phyloP scores from a whole-genome alignment of 2,888 invertebrate species.

The Desoria tigrina region DNA sequence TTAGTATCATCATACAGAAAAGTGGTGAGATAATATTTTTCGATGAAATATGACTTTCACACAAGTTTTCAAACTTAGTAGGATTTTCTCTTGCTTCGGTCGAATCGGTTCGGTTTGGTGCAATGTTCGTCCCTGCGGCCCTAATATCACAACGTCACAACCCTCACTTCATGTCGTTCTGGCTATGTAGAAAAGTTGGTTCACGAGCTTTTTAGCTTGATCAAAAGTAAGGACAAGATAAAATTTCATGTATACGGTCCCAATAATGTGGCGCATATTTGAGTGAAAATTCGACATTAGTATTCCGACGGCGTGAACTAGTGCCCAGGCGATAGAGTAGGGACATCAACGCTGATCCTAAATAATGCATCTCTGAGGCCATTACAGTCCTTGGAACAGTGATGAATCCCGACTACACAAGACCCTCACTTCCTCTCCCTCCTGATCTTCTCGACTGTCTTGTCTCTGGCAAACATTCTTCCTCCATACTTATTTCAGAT shows the following conservation, averaged over 20 bases:
- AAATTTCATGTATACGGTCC: conserved; percentile 17
- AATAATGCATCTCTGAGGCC: conserved; percentile 46
- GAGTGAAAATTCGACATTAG: conserved; percentile 37
- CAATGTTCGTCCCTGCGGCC: conserved; percentile 6
- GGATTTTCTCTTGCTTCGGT: conserved; percentile 5
- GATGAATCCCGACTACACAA: conserved; percentile 39
- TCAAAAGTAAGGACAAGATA: conserved; percentile 12
- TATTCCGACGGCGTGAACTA: conserved; percentile 38
- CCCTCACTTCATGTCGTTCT: neutral
- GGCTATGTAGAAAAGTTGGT: conserved; percentile 7
- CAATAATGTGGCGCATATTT: conserved; percentile 23
- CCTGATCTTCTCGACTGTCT: neutral
- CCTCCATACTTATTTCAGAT: conserved; percentile 1
- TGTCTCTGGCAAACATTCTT: conserved; percentile 2
- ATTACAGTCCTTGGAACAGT: conserved; percentile 35
- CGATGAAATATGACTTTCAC: no score
- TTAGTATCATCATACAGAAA: neutral
- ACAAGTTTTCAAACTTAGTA: neutral
- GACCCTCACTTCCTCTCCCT: conserved; percentile 4
- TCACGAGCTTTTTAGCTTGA: conserved; percentile 9
- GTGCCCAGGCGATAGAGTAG: conserved; percentile 26
- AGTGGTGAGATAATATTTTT: no score
- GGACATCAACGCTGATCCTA: conserved; percentile 47
- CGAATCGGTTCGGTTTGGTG: neutral
- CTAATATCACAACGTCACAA: neutral